phyloP scores from a whole-genome alignment of 2,888 invertebrate species.

The Ctena decussata region DNA sequence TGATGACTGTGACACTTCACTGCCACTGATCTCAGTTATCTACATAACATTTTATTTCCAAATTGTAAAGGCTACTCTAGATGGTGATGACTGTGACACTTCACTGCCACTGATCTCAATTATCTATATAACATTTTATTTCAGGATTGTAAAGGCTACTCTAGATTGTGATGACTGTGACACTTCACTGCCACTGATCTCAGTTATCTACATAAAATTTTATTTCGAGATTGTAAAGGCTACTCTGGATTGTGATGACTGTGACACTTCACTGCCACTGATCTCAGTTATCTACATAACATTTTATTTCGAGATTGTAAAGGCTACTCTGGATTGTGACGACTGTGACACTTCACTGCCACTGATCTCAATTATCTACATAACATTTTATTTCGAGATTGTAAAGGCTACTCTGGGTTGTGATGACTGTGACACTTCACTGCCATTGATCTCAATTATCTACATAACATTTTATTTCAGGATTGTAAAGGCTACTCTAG shows the following conservation, averaged over 20 bases:
- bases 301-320: slow-evolving; percentile 66
- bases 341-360: slow-evolving; percentile 43
- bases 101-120: slow-evolving; percentile 48
- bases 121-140: too few species aligned
- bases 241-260: slow-evolving; percentile 67
- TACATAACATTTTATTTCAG: too few species aligned
- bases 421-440: slow-evolving; percentile 52
- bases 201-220: too few species aligned
- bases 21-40: slow-evolving; percentile 57
- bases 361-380: too few species aligned
- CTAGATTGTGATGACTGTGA: slow-evolving; percentile 67
- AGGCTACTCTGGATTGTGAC: slow-evolving; percentile 69
- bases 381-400: slow-evolving; percentile 66
- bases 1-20: slow-evolving; percentile 52
- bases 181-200: slow-evolving; percentile 44
- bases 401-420: slow-evolving; percentile 68
- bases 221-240: slow-evolving; percentile 68
- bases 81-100: slow-evolving; percentile 64
- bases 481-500: slow-evolving; percentile 64
- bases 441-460: slow-evolving; percentile 54
- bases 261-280: slow-evolving; percentile 32
- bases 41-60: too few species aligned
- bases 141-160: slow-evolving; percentile 68
- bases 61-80: slow-evolving; percentile 64
- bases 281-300: too few species aligned